Evolutionary conservation across 2,113 vertebrate species (phyloP), one percentile per base, ranked within the genome.

Genomic region (Rhinolophus sinicus): DNA sequence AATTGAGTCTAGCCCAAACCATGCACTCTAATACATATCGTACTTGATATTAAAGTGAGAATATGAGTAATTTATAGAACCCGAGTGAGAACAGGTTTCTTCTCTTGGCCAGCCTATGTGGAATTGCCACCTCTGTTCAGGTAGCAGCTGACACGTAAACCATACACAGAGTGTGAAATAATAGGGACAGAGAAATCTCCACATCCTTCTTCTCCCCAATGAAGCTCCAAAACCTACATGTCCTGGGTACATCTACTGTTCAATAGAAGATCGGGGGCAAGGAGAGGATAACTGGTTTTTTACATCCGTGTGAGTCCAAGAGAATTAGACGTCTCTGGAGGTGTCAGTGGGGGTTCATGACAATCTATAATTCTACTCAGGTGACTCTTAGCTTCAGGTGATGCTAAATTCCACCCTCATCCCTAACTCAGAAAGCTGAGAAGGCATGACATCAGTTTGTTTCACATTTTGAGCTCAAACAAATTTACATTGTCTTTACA

Each of bases 1-100:
- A 95, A 97, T 96, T 97, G 97, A 96, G 94, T 96, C 93, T 93
- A 98, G 97, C 97, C 95, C 94, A 98, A 98, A 97, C 94, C 94
- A 40, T 97, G 97, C 21, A 33, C 10, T 8, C 96, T 13, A 69
- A 97, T 98, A 96, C 92, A 94, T 97, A 98, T 96, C 93, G 56
- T 97, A 96, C 62, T 98, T 97, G 98, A 95, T 94, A 96, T 96
- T 95, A 97, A 97, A 97, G 96, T 96, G 94, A 78, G 90, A 96
- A 96, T 3, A 1, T 2, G 10, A 78, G 97, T 97, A 83, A 96
- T 98, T 97, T 96, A 97, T 97, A 95, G 95, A 94, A 86, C 84
- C 96, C 86, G 97, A 98, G 94, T 95, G 97, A 98, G 96, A 98
- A 97, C 95, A 88, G 95, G 90, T 97, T 95, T 84, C 78, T 95